Evolutionary conservation across 2,113 vertebrate genomes (phyloP), one percentile per base, ranked within the genome.

Genomic region (Blennius ocellaris): DNA sequence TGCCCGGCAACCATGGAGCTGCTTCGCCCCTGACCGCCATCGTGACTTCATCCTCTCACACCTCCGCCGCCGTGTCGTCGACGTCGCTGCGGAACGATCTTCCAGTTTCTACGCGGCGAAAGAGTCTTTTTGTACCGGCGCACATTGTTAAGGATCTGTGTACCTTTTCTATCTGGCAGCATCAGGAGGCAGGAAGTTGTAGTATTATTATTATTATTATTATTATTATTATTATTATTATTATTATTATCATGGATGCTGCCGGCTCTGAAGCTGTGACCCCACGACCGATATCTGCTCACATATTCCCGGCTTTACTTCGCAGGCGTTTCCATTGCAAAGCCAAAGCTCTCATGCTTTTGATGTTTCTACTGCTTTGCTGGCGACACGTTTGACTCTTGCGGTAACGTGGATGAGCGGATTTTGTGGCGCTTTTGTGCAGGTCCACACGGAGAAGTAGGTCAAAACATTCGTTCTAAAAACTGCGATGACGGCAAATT

Each of bases 291-390:
- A 41, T 53, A 50, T 54, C 67, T 68, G 84, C 50, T 81, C 69
- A 49, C 11, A 68, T 63, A 49, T 60, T 41, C 49, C 48, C 9
- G 62, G 21, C 58, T 63, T 43, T 56, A 15, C 52, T 76, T 52
- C 67, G 57, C 55, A 70, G 58, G 69, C 41, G n/a, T 78, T 41
- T 52, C 59, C 16, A 16, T 78, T n/a, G 74, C 82, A 58, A 55
- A 80, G 70, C 84, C 82, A 89, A 88, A 88, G 76, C 82, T 68
- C 4, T 17, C 21, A 47, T 47, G 72, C 37, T 64, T 16, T 73
- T 77, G 60, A 85, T 64, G 45, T 39, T 51, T 61, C 54, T 37
- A 62, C 56, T 90, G 91, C 91, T 88, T 92, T 92, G 92, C 91
- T 52, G 49, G 6, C 0, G 49, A 51, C 38, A 21, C 3, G n/a